phyloP scores from a whole-genome alignment of 2,888 invertebrate genomes.

The Uropetala carovei region DNA sequence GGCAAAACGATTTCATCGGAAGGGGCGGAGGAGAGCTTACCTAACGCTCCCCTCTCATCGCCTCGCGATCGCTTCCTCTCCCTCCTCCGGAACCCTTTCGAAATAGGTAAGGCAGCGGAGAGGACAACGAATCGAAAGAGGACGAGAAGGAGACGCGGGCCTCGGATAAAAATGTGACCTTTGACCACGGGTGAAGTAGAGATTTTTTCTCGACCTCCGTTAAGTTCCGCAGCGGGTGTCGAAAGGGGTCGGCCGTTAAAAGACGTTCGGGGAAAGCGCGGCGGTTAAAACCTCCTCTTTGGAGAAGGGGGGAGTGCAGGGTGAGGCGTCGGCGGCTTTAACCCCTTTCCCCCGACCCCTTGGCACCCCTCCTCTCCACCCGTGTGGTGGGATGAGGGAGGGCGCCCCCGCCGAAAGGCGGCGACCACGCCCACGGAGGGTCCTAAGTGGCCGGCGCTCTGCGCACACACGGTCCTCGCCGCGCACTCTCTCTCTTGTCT shows the following conservation, averaged over 20 bases:
- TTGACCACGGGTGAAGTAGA: neutral
- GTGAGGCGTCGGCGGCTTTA: slow-evolving; percentile 16
- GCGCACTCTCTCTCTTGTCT: slow-evolving; percentile 34
- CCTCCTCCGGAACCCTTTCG: neutral
- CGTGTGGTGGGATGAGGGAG: neutral
- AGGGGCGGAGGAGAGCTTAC: slow-evolving; percentile 16
- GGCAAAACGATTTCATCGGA: slow-evolving; percentile 44
- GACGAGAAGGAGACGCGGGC: neutral
- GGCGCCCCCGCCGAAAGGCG: slow-evolving; percentile 51
- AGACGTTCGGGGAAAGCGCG: neutral
- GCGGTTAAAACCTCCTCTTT: neutral
- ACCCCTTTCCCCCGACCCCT: slow-evolving; percentile 31
- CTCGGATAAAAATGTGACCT: slow-evolving; percentile 15
- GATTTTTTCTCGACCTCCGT: neutral
- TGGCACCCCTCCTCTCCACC: neutral
- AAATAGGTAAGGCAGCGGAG: slow-evolving; percentile 5
- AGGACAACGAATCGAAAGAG: neutral
- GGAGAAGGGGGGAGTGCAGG: neutral
- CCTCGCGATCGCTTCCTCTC: neutral
- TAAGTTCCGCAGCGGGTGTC: neutral
- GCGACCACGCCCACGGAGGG: slow-evolving; percentile 63
- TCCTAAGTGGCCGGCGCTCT: slow-evolving; percentile 62
- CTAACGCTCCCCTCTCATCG: no score
- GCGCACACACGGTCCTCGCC: slow-evolving; percentile 48
- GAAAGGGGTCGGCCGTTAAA: neutral